Base-by-base conservation (phyloP, 2,113 vertebrate species). In the Lamprologus sp. region DNA sequence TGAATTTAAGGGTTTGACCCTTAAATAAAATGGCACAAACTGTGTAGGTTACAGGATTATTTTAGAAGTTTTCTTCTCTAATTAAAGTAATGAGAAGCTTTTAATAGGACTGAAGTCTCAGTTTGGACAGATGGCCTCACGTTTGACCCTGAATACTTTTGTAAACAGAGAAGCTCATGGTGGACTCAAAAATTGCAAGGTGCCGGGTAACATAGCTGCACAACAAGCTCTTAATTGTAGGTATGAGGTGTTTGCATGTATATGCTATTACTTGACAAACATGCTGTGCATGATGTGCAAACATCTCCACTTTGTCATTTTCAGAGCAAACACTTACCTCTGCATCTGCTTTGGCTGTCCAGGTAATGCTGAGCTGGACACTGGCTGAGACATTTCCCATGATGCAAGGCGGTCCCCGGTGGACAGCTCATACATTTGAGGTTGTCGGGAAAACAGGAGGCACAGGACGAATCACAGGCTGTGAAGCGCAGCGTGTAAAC, bases 391-490 rank as follows among this genome's bases (percentile, higher is more conserved):
- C 99, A 99, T 87, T 87, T 95, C 81, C 97, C 98, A 51, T 93
- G 86, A 51, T 98, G 96, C 70, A 98, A 40, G 7, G 97, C 86
- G 5, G 89, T 94, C 17, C 93, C 96, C 1, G 90, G 68, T 7
- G 94, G 87, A 68, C 99, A 99, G 95, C 90, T 96, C 85, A 96
- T 92, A 79, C 99, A 99, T 11, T 89, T 82, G 77, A 92, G 94
- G 19, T 94, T 95, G 84, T 95, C 96, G 3, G 97, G 92, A 70
- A 96, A 96, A 96, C 99, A 99, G 1, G 94, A 97, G 65, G 95
- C 95, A 42, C 99, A 99, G 81, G 95, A 97, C 4, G 88, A 84
- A 56, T 97, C 97, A 77, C 99, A 99, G 28, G 96, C 98, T 99
- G 95, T 75, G 77, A 88, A 92, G 3, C 21, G 7, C 11, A 89